Conservation (phyloP, 2,888 invertebrate genomes). For the Leucoma salicis region DNA sequence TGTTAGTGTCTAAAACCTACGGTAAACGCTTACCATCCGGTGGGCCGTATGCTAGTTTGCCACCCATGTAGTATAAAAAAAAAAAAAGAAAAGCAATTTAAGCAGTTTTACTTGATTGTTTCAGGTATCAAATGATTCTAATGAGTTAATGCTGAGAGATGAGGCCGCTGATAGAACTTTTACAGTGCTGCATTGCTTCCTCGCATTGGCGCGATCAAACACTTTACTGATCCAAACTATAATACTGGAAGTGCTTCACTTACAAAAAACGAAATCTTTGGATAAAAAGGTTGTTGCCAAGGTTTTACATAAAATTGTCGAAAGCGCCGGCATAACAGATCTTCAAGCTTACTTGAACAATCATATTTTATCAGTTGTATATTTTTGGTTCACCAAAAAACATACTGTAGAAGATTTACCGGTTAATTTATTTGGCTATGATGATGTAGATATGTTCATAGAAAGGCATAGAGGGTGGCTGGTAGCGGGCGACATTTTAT, state of each 20-base stretch:
- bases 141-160: constrained; percentile 73
- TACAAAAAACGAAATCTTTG: constrained; percentile 77
- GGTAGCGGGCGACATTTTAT: constrained; percentile 66
- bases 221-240: constrained; percentile 76
- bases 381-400: constrained; percentile 71
- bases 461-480: constrained; percentile 71
- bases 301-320: constrained; percentile 62
- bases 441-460: constrained; percentile 56
- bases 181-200: constrained; percentile 80
- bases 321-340: constrained; percentile 41
- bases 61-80: no score
- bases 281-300: constrained; percentile 63
- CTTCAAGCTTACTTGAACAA: constrained; percentile 56
- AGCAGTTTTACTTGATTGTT: constrained; percentile 33
- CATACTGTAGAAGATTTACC: constrained; percentile 66
- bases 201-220: constrained; percentile 76
- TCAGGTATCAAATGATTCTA: constrained; percentile 58
- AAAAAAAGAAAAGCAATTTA: no score
- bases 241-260: constrained; percentile 75
- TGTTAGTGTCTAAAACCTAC: no score
- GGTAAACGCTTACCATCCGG: no score
- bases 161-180: constrained; percentile 82
- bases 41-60: no score
- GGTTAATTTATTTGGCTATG: constrained; percentile 58
- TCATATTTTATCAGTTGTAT: constrained; percentile 73